Evolutionary conservation across 2,113 vertebrate genomes (phyloP).

Genomic region (Coturnix japonica): DNA sequence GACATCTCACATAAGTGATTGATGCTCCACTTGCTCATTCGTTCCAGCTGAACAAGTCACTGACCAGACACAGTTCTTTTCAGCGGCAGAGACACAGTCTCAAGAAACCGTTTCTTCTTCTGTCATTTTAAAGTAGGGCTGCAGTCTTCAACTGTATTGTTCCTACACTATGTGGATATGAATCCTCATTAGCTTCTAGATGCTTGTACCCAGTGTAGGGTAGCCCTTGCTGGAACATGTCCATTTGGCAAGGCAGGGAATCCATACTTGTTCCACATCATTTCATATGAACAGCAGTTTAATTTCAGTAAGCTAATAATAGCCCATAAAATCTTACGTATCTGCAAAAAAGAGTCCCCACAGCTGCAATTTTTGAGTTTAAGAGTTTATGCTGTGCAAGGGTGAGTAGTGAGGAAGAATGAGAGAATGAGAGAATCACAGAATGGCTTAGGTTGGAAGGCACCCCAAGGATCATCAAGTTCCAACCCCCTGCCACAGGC

Average conservation of each 20-base stretch:
- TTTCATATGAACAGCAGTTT: slow-evolving; percentile 26
- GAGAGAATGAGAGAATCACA: too few relatives aligned
- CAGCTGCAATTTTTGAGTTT: background rate
- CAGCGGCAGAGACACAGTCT: background rate
- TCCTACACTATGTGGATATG: background rate
- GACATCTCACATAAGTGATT: background rate
- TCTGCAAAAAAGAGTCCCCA: slow-evolving; percentile 23
- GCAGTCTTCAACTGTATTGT: background rate
- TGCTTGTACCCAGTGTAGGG: fast-evolving
- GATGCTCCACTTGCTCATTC: background rate
- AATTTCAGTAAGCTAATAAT: slow-evolving; percentile 45
- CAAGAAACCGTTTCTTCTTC: background rate
- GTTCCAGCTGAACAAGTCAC: background rate
- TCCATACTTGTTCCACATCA: background rate
- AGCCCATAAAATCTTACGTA: background rate
- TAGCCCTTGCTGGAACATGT: background rate
- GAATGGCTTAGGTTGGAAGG: too few relatives aligned
- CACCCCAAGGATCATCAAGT: too few relatives aligned
- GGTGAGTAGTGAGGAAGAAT: background rate
- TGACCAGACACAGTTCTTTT: background rate
- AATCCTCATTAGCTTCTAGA: background rate
- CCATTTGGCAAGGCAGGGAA: background rate
- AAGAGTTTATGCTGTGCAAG: background rate
- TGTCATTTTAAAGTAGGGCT: background rate
- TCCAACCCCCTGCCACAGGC: too few relatives aligned